Evolutionary conservation across 2,888 invertebrate species (phyloP).

Genomic region (Protonemura montana): DNA sequence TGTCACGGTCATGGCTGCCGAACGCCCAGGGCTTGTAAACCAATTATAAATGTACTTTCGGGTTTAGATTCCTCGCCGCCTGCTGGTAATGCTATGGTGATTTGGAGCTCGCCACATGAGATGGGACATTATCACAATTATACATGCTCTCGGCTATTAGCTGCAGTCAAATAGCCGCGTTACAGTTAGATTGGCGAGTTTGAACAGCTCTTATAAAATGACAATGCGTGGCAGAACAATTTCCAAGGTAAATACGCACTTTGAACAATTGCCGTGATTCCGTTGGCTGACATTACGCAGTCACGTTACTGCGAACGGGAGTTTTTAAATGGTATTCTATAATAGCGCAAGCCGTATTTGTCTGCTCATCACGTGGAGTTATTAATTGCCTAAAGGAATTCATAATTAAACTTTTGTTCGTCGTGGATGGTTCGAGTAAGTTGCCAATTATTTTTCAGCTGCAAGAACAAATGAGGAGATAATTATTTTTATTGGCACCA

Average conservation of each 20-base stretch:
- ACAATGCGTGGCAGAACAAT: neutral
- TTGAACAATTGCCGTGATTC: neutral
- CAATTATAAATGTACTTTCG: neutral
- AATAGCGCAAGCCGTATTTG: neutral
- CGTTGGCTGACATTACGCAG: neutral
- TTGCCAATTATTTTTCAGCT: neutral
- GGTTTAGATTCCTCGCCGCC: neutral
- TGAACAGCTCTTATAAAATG: neutral
- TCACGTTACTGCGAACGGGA: neutral
- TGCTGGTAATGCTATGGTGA: neutral
- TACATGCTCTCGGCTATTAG: neutral
- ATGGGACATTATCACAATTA: neutral
- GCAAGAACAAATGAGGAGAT: neutral
- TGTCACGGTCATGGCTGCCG: slow-evolving; percentile 19
- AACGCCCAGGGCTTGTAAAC: neutral
- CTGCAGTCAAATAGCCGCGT: neutral
- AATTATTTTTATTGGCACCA: slow-evolving; percentile 4
- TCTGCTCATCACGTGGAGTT: neutral
- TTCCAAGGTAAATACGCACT: neutral
- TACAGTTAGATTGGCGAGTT: neutral
- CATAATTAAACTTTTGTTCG: neutral
- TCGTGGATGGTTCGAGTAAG: neutral
- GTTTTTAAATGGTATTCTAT: neutral
- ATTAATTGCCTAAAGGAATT: neutral
- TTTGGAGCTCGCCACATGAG: neutral